These are phyloP conservation scores for Bujurquina vittata DNA, from an alignment of 2,113 vertebrate genomes.

Conservation along the genomic window DNA sequence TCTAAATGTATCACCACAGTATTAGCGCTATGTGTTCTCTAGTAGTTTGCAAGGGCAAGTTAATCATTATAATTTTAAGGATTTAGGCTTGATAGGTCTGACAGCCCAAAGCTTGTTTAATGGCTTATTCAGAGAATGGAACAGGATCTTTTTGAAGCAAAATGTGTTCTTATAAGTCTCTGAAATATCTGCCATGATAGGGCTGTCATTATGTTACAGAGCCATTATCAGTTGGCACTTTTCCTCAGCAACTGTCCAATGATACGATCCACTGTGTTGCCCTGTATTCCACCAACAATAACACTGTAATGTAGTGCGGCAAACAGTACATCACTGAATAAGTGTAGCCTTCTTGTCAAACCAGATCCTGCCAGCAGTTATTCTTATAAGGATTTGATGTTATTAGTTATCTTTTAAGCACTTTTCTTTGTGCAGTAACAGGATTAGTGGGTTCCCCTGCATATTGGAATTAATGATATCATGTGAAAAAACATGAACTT, in stretches of 20 bases:
- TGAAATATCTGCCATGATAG: conserved; percentile 65
- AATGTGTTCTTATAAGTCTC: conserved; percentile 49
- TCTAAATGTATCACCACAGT: conserved; percentile 35
- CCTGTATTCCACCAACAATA: background rate
- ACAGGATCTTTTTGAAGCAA: conserved; percentile 58
- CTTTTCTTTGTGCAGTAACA: conserved; percentile 2
- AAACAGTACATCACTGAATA: conserved; percentile 18
- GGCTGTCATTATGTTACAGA: conserved; percentile 67
- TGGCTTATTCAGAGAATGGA: conserved; percentile 64
- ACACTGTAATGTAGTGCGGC: background rate
- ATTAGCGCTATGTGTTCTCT: conserved; percentile 47
- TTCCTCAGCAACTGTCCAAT: conserved; percentile 53
- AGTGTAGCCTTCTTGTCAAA: conserved; percentile 16
- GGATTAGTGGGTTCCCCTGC: conserved; percentile 2
- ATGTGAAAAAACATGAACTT: background rate
- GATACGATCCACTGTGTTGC: conserved; percentile 33
- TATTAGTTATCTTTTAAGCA: conserved; percentile 10
- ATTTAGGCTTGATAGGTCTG: conserved; percentile 64
- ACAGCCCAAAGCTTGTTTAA: conserved; percentile 65
- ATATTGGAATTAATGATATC: conserved; percentile 3
- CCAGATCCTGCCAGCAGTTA: conserved; percentile 4
- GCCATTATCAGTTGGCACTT: conserved; percentile 65
- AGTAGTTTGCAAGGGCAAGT: conserved; percentile 63
- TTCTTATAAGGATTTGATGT: conserved; percentile 11
- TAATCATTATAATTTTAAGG: conserved; percentile 71